Conservation (phyloP, 2,113 vertebrate species). For the Blennius ocellaris region DNA sequence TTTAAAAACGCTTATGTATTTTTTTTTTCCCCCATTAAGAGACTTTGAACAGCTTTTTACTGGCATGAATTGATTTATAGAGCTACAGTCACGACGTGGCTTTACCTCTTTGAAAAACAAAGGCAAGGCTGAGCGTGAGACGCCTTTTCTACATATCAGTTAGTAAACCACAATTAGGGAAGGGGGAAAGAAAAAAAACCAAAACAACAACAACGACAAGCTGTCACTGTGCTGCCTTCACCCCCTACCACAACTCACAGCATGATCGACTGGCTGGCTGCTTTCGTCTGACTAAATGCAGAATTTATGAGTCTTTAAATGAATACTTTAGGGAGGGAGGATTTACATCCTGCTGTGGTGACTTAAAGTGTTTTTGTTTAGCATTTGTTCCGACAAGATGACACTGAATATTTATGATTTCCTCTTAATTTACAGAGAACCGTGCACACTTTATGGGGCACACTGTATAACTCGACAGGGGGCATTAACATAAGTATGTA, state of each 20-base stretch:
- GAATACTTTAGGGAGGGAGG: constrained; percentile 56
- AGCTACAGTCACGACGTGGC: not conserved
- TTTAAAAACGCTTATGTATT: constrained; percentile 1
- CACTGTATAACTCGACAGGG: not conserved
- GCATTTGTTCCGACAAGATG: constrained; percentile 52
- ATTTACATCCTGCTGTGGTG: constrained; percentile 67
- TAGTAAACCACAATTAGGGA: constrained; percentile 61
- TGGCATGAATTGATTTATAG: constrained; percentile 21
- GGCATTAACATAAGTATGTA: not conserved
- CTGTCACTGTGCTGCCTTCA: constrained; percentile 46
- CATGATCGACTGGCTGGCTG: constrained; percentile 54
- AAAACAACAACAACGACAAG: constrained; percentile 42
- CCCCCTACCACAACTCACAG: constrained; percentile 53
- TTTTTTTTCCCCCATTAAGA: not conserved
- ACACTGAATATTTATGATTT: constrained; percentile 68
- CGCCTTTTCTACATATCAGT: constrained; percentile 43
- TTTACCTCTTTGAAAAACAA: constrained; percentile 20
- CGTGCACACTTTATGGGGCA: constrained; percentile 12
- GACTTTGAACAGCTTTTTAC: constrained; percentile 22
- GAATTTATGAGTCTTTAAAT: constrained; percentile 71
- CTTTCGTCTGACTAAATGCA: constrained; percentile 66
- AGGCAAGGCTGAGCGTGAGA: constrained; percentile 16
- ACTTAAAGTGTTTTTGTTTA: constrained; percentile 66
- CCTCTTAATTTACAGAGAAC: constrained; percentile 28
- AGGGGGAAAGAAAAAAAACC: not conserved